A percentile compares a stretch with the other conserved stretches of the same genome.
Evolutionary conservation across 2,888 invertebrate genomes (phyloP).

Genomic region (Cryptus armator): DNA sequence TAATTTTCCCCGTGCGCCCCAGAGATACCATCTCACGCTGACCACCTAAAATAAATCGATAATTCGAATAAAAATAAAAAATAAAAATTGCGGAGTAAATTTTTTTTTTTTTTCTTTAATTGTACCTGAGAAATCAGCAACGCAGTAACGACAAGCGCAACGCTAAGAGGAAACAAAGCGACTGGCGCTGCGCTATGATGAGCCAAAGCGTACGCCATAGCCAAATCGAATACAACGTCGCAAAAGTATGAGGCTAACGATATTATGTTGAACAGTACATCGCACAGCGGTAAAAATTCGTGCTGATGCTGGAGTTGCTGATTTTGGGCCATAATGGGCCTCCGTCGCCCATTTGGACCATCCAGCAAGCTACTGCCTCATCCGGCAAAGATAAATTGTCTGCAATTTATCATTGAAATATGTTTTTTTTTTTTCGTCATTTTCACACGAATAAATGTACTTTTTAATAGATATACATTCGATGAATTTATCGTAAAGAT

Average conservation of each 20-base stretch:
- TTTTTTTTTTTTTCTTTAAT: conserved; percentile 5
- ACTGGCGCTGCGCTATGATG: conserved; percentile 84
- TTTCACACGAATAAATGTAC: not conserved
- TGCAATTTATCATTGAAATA: not conserved
- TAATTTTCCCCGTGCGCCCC: conserved; percentile 83
- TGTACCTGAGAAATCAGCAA: conserved; percentile 91
- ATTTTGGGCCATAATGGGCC: conserved; percentile 84
- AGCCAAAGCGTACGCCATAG: conserved; percentile 94
- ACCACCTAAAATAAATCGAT: conserved; percentile 85
- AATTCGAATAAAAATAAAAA: not conserved
- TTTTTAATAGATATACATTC: not conserved
- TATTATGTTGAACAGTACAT: conserved; percentile 96
- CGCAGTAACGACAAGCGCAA: conserved; percentile 91
- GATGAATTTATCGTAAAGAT: not conserved
- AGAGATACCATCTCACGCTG: conserved; percentile 91
- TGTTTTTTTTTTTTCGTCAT: not conserved
- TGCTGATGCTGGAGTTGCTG: conserved; percentile 80
- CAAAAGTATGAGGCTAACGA: conserved; percentile 96
- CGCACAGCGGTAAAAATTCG: conserved; percentile 96
- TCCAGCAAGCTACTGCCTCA: conserved; percentile 73
- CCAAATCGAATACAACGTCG: conserved; percentile 95
- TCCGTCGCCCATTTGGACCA: conserved; percentile 83
- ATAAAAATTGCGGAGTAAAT: not conserved
- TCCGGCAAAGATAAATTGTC: conserved; percentile 47
- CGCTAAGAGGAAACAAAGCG: conserved; percentile 84